Percentiles rank a stretch among this genome's conserved stretches.
Evolutionary conservation across 2,888 invertebrate species (phyloP).

Genomic region (Limnephilus marmoratus): DNA sequence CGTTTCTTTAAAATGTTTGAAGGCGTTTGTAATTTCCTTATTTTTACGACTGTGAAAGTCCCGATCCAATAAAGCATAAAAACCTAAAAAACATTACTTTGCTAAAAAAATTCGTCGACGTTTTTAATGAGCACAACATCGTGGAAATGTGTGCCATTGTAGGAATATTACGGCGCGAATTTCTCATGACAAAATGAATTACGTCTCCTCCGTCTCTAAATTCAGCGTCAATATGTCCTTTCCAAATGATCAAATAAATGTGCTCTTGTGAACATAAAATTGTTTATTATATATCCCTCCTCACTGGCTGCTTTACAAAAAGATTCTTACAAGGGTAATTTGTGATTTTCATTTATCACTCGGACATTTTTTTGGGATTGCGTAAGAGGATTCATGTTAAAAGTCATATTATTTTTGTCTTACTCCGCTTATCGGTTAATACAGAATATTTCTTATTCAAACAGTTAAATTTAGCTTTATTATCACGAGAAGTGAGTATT

Average conservation of each 20-base stretch:
- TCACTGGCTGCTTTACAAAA: background rate
- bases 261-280: slow-evolving; percentile 9
- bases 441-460: no score
- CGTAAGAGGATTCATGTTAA: background rate
- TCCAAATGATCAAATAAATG: slow-evolving; percentile 17
- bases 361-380: background rate
- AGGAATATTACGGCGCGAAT: background rate
- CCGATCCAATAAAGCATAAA: background rate
- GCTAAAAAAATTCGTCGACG: background rate
- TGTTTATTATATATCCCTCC: background rate
- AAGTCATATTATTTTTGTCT: background rate
- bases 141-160: background rate
- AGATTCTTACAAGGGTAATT: background rate
- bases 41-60: background rate
- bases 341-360: background rate
- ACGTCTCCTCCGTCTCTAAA: background rate
- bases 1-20: background rate
- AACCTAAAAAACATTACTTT: background rate
- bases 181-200: slow-evolving; percentile 14
- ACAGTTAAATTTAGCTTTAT: no score
- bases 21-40: background rate
- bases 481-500: no score
- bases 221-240: slow-evolving; percentile 7
- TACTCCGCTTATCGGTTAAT: no score
- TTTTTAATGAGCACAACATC: background rate